A percentile compares a stretch with the other conserved stretches of the same genome.
phyloP scores from a whole-genome alignment of 2,113 vertebrate genomes.

The Pluvialis apricaria region DNA sequence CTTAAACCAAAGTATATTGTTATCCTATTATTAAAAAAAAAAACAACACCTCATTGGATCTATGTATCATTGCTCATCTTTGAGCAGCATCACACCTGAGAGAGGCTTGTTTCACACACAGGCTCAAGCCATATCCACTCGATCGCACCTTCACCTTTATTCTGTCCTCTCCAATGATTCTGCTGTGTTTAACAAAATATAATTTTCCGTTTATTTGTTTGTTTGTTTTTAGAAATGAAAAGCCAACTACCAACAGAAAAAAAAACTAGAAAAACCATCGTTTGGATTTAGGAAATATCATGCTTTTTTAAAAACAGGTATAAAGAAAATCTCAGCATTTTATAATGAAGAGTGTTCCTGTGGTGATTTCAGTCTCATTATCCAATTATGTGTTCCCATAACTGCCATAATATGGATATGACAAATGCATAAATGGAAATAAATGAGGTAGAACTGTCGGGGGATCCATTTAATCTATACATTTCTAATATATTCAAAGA shows the following conservation, averaged over 20 bases:
- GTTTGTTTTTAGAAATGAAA: neutral
- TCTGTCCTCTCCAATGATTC: neutral
- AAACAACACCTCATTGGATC: neutral
- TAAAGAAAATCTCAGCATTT: neutral
- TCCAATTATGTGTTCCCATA: neutral
- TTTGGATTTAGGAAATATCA: neutral
- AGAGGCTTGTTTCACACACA: neutral
- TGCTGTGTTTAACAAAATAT: neutral
- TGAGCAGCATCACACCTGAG: neutral
- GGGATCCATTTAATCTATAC: neutral
- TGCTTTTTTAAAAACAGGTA: neutral
- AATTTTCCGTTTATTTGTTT: neutral
- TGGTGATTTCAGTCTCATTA: neutral
- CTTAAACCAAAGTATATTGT: neutral
- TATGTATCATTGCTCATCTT: neutral
- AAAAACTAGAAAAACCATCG: neutral
- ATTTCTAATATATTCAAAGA: neutral
- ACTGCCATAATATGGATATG: neutral
- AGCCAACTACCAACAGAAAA: neutral
- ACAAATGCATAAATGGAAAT: neutral
- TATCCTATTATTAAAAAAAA: neutral
- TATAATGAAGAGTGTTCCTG: neutral
- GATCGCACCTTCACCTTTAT: neutral
- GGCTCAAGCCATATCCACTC: neutral
- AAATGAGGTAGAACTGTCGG: neutral